These are phyloP conservation scores for Drosophila eugracilis DNA, from an alignment of 1,140 invertebrate genomes.

Conservation along the genomic window DNA sequence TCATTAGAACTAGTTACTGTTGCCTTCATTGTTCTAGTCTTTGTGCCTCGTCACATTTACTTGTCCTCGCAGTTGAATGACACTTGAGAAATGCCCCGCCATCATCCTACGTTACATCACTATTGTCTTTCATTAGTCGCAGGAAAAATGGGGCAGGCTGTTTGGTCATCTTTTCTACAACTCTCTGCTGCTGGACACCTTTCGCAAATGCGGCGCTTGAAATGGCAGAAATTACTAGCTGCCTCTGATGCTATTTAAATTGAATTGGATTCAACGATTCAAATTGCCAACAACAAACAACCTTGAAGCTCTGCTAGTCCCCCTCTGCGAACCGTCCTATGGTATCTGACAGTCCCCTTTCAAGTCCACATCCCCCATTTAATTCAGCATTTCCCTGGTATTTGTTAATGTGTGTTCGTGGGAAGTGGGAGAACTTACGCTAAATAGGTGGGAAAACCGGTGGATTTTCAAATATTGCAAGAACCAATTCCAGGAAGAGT, in stretches of 20 bases:
- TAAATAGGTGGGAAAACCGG: constrained; percentile 8
- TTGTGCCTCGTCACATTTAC: constrained; percentile 48
- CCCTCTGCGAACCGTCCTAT: neutral
- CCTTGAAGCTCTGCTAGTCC: constrained; percentile 45
- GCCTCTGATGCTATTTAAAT: constrained; percentile 60
- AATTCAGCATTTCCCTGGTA: constrained; percentile 25
- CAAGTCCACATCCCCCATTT: constrained; percentile 10
- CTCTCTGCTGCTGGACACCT: constrained; percentile 1
- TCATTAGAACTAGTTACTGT: constrained; percentile 71
- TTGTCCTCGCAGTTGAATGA: constrained; percentile 61
- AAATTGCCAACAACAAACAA: constrained; percentile 73
- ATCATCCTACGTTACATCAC: neutral
- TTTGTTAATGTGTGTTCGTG: constrained; percentile 4
- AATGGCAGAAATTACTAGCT: constrained; percentile 37
- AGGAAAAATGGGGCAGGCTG: neutral
- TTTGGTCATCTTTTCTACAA: too few species aligned
- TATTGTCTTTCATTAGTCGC: constrained; percentile 3
- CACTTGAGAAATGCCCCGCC: constrained; percentile 42
- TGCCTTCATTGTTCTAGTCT: constrained; percentile 6
- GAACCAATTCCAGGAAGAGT: constrained; percentile 15
- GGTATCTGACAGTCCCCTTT: neutral
- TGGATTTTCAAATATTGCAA: constrained; percentile 5
- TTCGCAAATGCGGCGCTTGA: constrained; percentile 29
- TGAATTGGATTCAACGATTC: constrained; percentile 83
- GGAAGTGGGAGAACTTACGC: constrained; percentile 25